Base-by-base conservation (phyloP, 2,113 vertebrate species). In the Pygoscelis antarcticus region DNA sequence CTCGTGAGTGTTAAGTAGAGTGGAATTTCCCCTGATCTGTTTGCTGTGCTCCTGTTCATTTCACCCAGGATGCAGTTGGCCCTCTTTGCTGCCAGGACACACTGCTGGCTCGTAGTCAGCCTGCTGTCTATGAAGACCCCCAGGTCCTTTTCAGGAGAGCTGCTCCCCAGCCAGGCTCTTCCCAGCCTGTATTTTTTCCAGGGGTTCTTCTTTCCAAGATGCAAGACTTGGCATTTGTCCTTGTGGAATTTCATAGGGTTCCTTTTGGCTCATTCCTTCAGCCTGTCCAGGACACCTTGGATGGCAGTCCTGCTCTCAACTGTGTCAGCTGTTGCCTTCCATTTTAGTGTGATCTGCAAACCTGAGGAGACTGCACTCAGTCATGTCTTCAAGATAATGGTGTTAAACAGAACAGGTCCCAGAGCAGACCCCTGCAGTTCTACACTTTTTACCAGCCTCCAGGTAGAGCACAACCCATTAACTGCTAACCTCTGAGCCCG, bases 321-420 rank as follows among this genome's bases (percentile, higher is more conserved):
- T 0, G 0, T 30, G 16, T 87, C 42, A 46, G 55, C 34, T 62
- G 10, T 44, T 69, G 9, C 7, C 30, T 85, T 85, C 15, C 21
- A 11, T 40, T 90, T 81, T 68, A 74, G 11, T 32, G 40, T 62
- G 21, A 62, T 70, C 27, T 75, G 40, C 16, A 87, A 84, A 70
- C 10, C 42, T 75, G 49, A 74, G 10, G 7, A 75, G 21, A 27
- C 13, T 49, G 23, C 18, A 62, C 20, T 62, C 26, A 38, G 44
- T 81, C 4, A 58, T 52, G 42, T 75, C 27, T 70, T 71, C 34
- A 58, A 30, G 36, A 49, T 49, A 82, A 44, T 23, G 18, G 3
- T 40, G 9, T 52, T 57, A 79, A 91, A 55, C 7, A 65, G 36
- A 65, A 13, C 60, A 81, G 5, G 7, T 44, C 34, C 10, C 34